Evolutionary conservation across 1,140 invertebrate species (phyloP), one percentile per base, ranked within the genome.

Genomic region (Amyelois transitella): DNA sequence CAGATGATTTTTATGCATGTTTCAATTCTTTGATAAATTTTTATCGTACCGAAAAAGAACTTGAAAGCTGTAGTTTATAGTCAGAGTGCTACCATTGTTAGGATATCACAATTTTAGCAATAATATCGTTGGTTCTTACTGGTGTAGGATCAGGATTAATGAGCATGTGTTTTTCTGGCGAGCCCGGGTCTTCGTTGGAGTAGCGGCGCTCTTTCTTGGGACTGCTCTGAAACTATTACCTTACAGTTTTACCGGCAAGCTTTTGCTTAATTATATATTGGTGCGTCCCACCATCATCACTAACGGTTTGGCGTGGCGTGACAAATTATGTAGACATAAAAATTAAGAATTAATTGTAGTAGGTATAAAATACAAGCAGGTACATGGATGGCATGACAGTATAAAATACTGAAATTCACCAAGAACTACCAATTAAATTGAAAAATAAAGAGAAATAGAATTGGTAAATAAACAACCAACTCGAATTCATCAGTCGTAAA

Each of bases 141-240:
- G 86, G 84, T 65, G 87, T 87, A 48, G 83, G 80, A 52, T 89
- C 88, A 55, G 86, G 88, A 64, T 89, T 88, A 66, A 89, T 79
- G 69, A 89, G 85, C 72, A 89, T 81, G 68, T 87, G 80, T 75
- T 88, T 89, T 75, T 89, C 88, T 59, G 88, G 88, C 64, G 85
- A 75, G 58, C 66, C 81, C 43, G 73, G 74, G 51, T 76, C 84
- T 59, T 89, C 87, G 57, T 70, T 72, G 60, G 86, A 83, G 71
- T 86, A 81, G 58, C 81, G 77, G 50, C 79, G 78, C 38, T 88
- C 81, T 74, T 82, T 84, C 65, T 77, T 75, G 76, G 85, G 85
- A 66, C 83, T 86, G 70, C 64, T 86, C 85, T 88, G 85, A 85
- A 88, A 88, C 79, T 84, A 71, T 74, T 61, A 77, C 69, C 73